A percentile compares a stretch with the other conserved stretches of the same genome.
phyloP scores from a whole-genome alignment of 1,140 invertebrate species.

The Drosophila bipectinata region DNA sequence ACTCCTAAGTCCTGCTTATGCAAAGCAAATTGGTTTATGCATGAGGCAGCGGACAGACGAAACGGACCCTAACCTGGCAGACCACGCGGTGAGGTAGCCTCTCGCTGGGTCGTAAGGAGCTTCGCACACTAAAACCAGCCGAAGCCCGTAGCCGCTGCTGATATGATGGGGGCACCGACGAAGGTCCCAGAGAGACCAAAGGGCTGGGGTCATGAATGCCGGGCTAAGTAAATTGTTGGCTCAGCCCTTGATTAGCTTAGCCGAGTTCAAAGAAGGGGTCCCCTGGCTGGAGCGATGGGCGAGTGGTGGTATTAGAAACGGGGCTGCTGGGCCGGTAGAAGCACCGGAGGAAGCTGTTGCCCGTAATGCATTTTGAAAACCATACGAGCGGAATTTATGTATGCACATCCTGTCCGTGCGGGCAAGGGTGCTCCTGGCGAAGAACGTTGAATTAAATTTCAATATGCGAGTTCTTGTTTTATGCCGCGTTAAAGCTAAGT shows the following conservation, averaged over 20 bases:
- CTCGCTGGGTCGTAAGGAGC: constrained; percentile 50
- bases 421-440: constrained; percentile 1
- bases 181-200: constrained; percentile 3
- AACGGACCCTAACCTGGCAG: too few relatives aligned
- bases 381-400: constrained; percentile 78
- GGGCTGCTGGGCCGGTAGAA: neutral
- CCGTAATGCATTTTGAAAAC: constrained; percentile 75
- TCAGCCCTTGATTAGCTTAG: constrained; percentile 79
- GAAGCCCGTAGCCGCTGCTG: constrained; percentile 18
- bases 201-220: constrained; percentile 28
- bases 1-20: constrained; percentile 49
- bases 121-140: constrained; percentile 51
- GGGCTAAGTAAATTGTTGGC: constrained; percentile 78
- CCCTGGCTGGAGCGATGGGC: constrained; percentile 2
- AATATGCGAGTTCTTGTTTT: constrained; percentile 33
- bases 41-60: constrained; percentile 59
- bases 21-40: constrained; percentile 80
- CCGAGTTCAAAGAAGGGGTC: constrained; percentile 24
- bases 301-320: too few relatives aligned
- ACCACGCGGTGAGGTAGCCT: constrained; percentile 10
- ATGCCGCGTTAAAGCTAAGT: constrained; percentile 47
- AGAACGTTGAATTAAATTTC: constrained; percentile 53
- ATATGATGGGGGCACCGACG: constrained; percentile 61
- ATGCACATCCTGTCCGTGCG: constrained; percentile 52
- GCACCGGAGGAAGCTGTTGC: constrained; percentile 30